A percentile compares a stretch with the other conserved stretches of the same genome.
phyloP scores from a whole-genome alignment of 2,113 vertebrate species.

The Pionites leucogaster region DNA sequence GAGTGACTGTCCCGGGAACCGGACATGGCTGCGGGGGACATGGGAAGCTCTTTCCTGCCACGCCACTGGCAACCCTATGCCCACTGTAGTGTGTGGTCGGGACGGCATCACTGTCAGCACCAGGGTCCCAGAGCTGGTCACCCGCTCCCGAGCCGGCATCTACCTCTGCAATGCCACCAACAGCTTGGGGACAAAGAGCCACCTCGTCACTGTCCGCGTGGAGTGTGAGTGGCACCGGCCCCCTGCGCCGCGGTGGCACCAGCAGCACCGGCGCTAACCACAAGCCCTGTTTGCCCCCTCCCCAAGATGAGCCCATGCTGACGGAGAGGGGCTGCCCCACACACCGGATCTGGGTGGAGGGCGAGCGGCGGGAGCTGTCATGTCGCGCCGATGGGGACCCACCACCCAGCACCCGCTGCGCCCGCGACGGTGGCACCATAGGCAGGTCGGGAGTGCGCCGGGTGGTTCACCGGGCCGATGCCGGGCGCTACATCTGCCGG shows the following conservation, averaged over 20 bases:
- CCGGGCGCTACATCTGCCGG: not conserved
- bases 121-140: not conserved
- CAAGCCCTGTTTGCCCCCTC: not conserved
- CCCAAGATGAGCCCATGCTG: not conserved
- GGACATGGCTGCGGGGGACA: not conserved
- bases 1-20: not conserved
- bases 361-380: not conserved
- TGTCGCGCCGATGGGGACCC: not conserved
- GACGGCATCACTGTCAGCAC: not conserved
- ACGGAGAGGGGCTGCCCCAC: not conserved
- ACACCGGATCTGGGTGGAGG: not conserved
- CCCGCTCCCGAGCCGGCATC: not conserved
- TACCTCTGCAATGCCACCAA: constrained; percentile 4
- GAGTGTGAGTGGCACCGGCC: not conserved
- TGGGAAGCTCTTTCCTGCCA: not conserved
- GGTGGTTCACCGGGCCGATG: not conserved
- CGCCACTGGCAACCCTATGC: not conserved
- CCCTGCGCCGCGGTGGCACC: accelerated
- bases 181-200: not conserved
- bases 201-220: not conserved
- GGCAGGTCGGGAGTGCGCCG: not conserved
- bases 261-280: not conserved
- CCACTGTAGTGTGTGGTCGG: not conserved
- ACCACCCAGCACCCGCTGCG: not conserved
- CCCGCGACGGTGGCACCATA: accelerated